Base-by-base conservation (phyloP, 1,140 invertebrate species). In the Harpegnathos saltator region DNA sequence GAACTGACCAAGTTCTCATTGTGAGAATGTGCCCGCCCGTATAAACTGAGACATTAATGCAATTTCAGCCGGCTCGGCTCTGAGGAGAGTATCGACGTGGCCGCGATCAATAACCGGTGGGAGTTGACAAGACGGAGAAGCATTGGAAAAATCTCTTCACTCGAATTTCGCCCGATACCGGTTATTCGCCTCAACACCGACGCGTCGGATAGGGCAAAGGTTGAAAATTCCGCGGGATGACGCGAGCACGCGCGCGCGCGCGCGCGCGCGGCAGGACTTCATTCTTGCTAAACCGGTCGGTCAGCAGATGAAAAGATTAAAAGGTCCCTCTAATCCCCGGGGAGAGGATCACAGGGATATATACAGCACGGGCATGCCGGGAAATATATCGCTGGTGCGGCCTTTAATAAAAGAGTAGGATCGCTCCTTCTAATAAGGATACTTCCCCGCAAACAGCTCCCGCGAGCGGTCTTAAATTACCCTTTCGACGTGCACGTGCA, bases 361-460 rank as follows among this genome's bases (percentile, higher is more conserved):
- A 44, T 44, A 44, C 9, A 3, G 33, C 69, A 24, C 50, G 33
- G 12, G 61, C 77, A 12, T 5, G 1, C 17, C 14, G 11, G 44
- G 65, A 24, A 58, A 58, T 83, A 58, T 83, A 54, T 44, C 63
- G 48, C 44, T 44, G 44, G 48, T 9, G 24, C 17, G 61, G 14
- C 14, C 48, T 50, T 52, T 44, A 59, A 66, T 86, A 50, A 75
- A 75, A 59, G 52, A 26, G 3, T 7, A 11, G 24, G 11, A 61
- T 66, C 22, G 78, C 48, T 77, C 66, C 59, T 83, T 77, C 69
- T 86, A 87, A 87, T 82, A 48, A 65, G 29, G 38, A 83, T 66
- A 65, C 33, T n/a, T 12, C 29, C n/a, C 56, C 63, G 44, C 71
- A 83, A 83, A 74, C 50, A 80, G 56, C 33, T 50, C 24, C 65